Conservation (phyloP, 2,888 invertebrate species). For the Pseudeuparius sepicola region DNA sequence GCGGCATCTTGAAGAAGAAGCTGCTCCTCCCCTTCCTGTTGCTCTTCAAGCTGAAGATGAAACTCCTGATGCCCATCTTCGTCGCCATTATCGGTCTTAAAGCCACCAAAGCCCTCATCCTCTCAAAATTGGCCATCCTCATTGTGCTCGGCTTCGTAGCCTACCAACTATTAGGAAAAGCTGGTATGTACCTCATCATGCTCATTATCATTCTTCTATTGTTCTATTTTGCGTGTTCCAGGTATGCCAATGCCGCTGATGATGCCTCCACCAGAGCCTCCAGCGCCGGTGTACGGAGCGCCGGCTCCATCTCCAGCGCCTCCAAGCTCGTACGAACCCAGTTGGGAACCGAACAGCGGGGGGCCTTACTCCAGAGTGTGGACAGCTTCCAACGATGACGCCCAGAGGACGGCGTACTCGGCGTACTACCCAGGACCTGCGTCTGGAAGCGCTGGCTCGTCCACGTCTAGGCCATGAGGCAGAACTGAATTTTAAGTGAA, state of each 20-base stretch:
- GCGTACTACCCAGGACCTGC: slow-evolving; percentile 61
- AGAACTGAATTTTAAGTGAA: too few species aligned
- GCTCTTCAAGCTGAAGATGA: slow-evolving; percentile 73
- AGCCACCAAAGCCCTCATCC: slow-evolving; percentile 71
- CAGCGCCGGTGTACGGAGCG: slow-evolving; percentile 58
- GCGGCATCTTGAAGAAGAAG: slow-evolving; percentile 75
- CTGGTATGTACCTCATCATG: slow-evolving; percentile 43
- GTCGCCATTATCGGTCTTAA: slow-evolving; percentile 70
- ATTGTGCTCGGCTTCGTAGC: slow-evolving; percentile 73
- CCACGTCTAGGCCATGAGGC: slow-evolving; percentile 37
- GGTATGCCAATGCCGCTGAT: slow-evolving; percentile 45
- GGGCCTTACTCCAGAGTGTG: slow-evolving; percentile 74
- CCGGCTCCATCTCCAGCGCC: slow-evolving; percentile 51
- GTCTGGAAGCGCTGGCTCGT: slow-evolving; percentile 45
- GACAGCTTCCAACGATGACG: slow-evolving; percentile 42
- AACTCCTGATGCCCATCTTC: slow-evolving; percentile 74
- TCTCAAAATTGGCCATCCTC: slow-evolving; percentile 74
- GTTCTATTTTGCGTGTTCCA: slow-evolving; percentile 10
- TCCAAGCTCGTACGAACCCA: slow-evolving; percentile 59
- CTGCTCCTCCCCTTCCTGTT: slow-evolving; percentile 68
- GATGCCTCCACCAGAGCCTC: slow-evolving; percentile 43
- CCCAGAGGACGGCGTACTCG: slow-evolving; percentile 58
- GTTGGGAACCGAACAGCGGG: slow-evolving; percentile 62
- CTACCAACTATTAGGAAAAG: slow-evolving; percentile 68
- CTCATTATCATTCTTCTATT: background rate